phyloP scores from a whole-genome alignment of 1,140 invertebrate genomes.

The Drosophila funebris region DNA sequence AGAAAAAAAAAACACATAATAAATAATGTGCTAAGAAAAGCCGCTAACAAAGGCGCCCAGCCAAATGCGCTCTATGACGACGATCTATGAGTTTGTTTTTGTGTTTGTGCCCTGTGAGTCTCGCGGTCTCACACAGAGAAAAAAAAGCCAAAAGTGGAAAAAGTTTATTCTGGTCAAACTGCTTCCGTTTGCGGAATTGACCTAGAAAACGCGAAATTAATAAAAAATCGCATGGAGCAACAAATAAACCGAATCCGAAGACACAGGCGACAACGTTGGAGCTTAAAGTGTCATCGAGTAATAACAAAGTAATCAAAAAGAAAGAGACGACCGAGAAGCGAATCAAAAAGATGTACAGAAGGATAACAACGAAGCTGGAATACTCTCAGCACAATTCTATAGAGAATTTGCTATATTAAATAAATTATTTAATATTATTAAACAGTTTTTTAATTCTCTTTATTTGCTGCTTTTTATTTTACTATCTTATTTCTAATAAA shows the following conservation, averaged over 20 bases:
- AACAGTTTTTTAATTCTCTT: too few relatives aligned
- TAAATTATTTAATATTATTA: not conserved
- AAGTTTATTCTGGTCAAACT: slow-evolving; percentile 77
- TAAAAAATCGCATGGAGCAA: slow-evolving; percentile 51
- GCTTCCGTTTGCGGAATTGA: slow-evolving; percentile 72
- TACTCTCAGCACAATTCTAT: slow-evolving; percentile 12
- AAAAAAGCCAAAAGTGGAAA: slow-evolving; percentile 56
- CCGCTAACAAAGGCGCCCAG: slow-evolving; percentile 59
- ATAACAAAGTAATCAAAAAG: slow-evolving; percentile 47
- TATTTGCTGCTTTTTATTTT: not conserved
- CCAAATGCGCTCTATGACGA: slow-evolving; percentile 40
- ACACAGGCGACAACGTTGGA: slow-evolving; percentile 23
- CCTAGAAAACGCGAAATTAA: slow-evolving; percentile 73
- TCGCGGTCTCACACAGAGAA: slow-evolving; percentile 3
- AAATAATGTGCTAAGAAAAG: slow-evolving; percentile 79
- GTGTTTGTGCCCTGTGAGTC: slow-evolving; percentile 2
- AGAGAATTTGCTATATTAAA: not conserved
- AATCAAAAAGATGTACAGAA: not conserved
- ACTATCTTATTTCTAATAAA: too few relatives aligned
- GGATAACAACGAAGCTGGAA: slow-evolving; percentile 4
- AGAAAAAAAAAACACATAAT: slow-evolving; percentile 55
- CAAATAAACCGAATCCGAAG: slow-evolving; percentile 36
- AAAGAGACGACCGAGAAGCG: slow-evolving; percentile 12
- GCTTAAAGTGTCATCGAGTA: slow-evolving; percentile 47
- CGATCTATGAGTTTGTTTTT: slow-evolving; percentile 19